These are phyloP conservation scores for Hermetia illucens DNA, from an alignment of 1,140 invertebrate species.

Conservation along the genomic window DNA sequence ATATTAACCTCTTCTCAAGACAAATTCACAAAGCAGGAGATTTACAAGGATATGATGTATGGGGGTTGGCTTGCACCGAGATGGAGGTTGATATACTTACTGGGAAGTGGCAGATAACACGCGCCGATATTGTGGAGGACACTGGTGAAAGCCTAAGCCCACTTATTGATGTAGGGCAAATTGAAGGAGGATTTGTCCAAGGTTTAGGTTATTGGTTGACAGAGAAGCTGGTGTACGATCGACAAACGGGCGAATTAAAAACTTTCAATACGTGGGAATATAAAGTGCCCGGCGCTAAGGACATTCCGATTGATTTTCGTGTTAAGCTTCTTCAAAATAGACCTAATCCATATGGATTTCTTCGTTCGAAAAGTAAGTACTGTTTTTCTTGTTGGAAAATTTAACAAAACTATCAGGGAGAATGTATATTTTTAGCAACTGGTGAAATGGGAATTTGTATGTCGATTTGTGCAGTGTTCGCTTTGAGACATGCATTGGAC, in stretches of 20 bases:
- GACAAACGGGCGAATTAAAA: constrained; percentile 42
- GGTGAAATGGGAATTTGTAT: constrained; percentile 61
- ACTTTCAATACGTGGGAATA: constrained; percentile 62
- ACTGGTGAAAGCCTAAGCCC: constrained; percentile 51
- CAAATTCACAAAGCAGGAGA: constrained; percentile 31
- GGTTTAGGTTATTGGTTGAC: constrained; percentile 58
- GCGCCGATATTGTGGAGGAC: constrained; percentile 57
- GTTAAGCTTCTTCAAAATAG: constrained; percentile 51
- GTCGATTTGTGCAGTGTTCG: constrained; percentile 43
- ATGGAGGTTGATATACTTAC: constrained; percentile 54
- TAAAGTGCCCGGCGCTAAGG: constrained; percentile 56
- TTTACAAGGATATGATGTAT: constrained; percentile 32
- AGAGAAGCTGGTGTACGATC: constrained; percentile 49
- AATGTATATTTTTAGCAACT: constrained; percentile 41
- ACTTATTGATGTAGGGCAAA: constrained; percentile 61
- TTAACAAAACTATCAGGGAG: not conserved
- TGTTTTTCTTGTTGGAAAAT: constrained; percentile 1
- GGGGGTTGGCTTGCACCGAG: constrained; percentile 40
- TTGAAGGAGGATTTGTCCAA: constrained; percentile 58
- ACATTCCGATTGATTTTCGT: constrained; percentile 64
- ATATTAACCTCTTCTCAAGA: constrained; percentile 42
- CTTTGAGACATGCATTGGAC: constrained; percentile 52
- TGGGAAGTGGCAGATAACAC: constrained; percentile 38
- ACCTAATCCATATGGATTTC: constrained; percentile 45
- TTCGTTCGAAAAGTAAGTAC: constrained; percentile 55